phyloP scores from a whole-genome alignment of 2,797 vertebrate genomes.

The Siniperca scherzeri region DNA sequence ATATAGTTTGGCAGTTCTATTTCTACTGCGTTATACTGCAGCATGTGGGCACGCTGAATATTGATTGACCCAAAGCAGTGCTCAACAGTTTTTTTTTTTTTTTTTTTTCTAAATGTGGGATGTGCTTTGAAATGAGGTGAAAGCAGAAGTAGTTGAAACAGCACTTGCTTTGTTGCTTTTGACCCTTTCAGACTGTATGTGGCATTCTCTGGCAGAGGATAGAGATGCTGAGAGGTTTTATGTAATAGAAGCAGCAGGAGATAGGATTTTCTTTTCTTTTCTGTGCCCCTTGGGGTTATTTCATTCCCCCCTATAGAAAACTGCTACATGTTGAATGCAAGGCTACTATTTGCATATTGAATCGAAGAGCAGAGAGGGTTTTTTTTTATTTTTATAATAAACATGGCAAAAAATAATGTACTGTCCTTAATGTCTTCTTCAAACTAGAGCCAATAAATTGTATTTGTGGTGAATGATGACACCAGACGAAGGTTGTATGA shows the following conservation, averaged over 20 bases:
- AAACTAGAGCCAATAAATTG: slow-evolving; percentile 14
- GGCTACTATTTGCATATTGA: neutral
- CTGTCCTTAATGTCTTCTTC: slow-evolving; percentile 1
- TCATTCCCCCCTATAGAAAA: slow-evolving; percentile 13
- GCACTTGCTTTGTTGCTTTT: slow-evolving; percentile 55
- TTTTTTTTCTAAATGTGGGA: slow-evolving; percentile 38
- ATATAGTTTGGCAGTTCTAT: neutral
- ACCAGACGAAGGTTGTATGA: slow-evolving; percentile 40
- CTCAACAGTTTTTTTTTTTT: slow-evolving; percentile 38
- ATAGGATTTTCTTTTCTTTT: neutral
- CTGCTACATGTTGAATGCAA: neutral
- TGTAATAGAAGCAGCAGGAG: slow-evolving; percentile 48
- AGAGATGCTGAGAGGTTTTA: slow-evolving; percentile 53
- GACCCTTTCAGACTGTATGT: slow-evolving; percentile 47
- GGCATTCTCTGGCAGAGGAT: slow-evolving; percentile 42
- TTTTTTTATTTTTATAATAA: neutral
- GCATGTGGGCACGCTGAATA: slow-evolving; percentile 46
- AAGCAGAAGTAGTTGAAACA: slow-evolving; percentile 61
- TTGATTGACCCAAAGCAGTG: slow-evolving; percentile 57
- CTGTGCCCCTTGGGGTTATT: slow-evolving; percentile 24
- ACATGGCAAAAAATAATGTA: neutral
- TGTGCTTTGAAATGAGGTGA: slow-evolving; percentile 58
- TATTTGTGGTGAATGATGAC: slow-evolving; percentile 38
- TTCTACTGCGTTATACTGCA: slow-evolving; percentile 3
- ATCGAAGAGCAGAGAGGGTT: neutral